These are phyloP conservation scores for Neomicropteryx cornuta DNA, from an alignment of 1,140 invertebrate species.

Conservation along the genomic window DNA sequence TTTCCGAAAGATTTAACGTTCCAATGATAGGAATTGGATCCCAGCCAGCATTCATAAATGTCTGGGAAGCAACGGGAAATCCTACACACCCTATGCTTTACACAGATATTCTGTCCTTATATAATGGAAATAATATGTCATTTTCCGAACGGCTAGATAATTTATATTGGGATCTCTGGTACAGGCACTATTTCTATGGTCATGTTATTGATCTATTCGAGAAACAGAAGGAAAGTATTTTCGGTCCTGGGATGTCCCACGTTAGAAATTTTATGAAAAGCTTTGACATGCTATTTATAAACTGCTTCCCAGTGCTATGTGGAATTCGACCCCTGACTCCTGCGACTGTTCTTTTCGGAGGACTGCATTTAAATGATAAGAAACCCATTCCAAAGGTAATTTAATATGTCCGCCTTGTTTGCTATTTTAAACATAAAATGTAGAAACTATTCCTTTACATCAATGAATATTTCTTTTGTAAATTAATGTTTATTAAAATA, in stretches of 20 bases:
- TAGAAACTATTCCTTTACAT: too few relatives aligned
- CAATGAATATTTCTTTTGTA: too few relatives aligned
- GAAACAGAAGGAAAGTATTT: slow-evolving; percentile 23
- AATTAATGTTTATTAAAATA: too few relatives aligned
- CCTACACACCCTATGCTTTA: slow-evolving; percentile 32
- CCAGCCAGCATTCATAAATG: slow-evolving; percentile 12
- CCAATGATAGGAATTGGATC: slow-evolving; percentile 30
- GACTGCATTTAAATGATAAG: slow-evolving; percentile 28
- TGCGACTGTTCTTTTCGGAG: slow-evolving; percentile 34
- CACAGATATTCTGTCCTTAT: slow-evolving; percentile 23
- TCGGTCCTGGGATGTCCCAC: slow-evolving; percentile 26
- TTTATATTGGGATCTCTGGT: slow-evolving; percentile 15
- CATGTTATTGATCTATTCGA: slow-evolving; percentile 17
- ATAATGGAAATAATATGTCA: slow-evolving; percentile 15
- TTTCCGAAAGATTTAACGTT: slow-evolving; percentile 26
- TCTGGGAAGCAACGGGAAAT: slow-evolving; percentile 24
- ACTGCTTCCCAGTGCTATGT: slow-evolving; percentile 33
- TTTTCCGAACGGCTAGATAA: slow-evolving; percentile 22
- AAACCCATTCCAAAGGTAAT: slow-evolving; percentile 20
- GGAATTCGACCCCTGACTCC: slow-evolving; percentile 33
- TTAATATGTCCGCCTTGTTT: too few relatives aligned
- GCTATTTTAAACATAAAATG: too few relatives aligned
- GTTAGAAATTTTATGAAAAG: slow-evolving; percentile 32
- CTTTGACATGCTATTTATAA: slow-evolving; percentile 41
- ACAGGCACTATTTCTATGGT: slow-evolving; percentile 16